Base-by-base conservation (phyloP, 2,113 vertebrate species). In the Onychostruthus taczanowskii region DNA sequence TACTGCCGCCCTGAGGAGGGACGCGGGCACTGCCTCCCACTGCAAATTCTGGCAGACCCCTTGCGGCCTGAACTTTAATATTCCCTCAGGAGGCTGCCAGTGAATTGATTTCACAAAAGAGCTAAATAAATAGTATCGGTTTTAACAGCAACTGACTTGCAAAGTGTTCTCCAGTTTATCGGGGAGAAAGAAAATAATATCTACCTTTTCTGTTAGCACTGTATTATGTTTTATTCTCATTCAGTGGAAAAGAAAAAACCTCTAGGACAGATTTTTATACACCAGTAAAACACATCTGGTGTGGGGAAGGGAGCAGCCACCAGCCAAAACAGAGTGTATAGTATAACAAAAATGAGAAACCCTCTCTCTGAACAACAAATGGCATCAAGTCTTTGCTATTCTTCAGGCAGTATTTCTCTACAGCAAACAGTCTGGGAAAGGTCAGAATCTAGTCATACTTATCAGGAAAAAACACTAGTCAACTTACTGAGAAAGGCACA, bases 1-100 rank as follows among this genome's bases (percentile, higher is more conserved):
- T 81, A 35, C 88, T 95, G 96, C 97, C 97, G 95, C 97, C 95
- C 1, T 26, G 95, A 97, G 97, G 97, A 91, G 41, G 91, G 49
- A 39, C 55, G 53, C 3, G 4, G 2, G 10, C 83, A 96, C 41
- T 93, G 95, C 33, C 91, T 22, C 46, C 11, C 20, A 4, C 47
- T 16, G 23, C 14, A 11, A 83, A 70, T n/a, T 9, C 87, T 87
- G 75, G 94, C 75, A 94, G 46, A 77, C 28, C 53, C 68, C 35
- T 67, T 12, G 39, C 9, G 3, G 73, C 73, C 59, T 87, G 44
- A 92, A 66, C 67, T 90, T 92, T 58, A 94, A 77, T 53, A 82
- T 49, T 35, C 83, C 84, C 81, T 16, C 11, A 75, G 73, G 85
- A 91, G 43, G 19, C 39, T 26, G 47, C 31, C 74, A 43, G 69